Conservation (phyloP, 2,888 invertebrate genomes). For the Galerucella nymphaeae region DNA sequence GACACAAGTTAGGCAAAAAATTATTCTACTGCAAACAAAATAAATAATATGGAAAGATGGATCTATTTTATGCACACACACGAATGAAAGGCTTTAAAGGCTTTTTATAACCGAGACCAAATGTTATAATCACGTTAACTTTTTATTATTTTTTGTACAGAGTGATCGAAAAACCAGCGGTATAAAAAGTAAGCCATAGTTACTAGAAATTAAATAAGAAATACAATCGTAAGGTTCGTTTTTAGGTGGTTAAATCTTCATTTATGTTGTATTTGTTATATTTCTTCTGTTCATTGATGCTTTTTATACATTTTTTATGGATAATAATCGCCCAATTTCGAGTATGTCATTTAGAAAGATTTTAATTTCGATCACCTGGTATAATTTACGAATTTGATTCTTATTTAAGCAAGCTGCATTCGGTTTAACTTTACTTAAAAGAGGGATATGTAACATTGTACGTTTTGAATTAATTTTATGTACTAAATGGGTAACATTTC, state of each 20-base stretch:
- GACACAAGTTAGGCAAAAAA: conserved; percentile 65
- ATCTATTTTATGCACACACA: conserved; percentile 40
- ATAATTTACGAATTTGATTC: not conserved
- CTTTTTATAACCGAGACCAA: conserved; percentile 38
- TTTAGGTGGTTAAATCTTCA: too few relatives aligned
- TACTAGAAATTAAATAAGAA: too few relatives aligned
- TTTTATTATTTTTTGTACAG: too few relatives aligned
- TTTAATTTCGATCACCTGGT: too few relatives aligned
- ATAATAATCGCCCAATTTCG: too few relatives aligned
- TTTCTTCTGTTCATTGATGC: too few relatives aligned
- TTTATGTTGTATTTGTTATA: too few relatives aligned
- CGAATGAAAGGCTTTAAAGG: conserved; percentile 37
- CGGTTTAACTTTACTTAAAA: not conserved
- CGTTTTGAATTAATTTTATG: not conserved
- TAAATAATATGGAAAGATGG: conserved; percentile 52
- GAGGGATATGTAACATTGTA: not conserved
- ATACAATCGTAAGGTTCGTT: too few relatives aligned
- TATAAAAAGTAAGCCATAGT: too few relatives aligned
- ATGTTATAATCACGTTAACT: not conserved
- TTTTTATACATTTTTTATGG: too few relatives aligned
- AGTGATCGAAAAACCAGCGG: too few relatives aligned
- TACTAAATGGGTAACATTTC: not conserved
- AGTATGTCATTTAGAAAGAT: too few relatives aligned
- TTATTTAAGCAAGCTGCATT: not conserved
- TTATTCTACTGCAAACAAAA: conserved; percentile 58